Evolutionary conservation across 2,113 vertebrate genomes (phyloP), one percentile per base, ranked within the genome.

Genomic region (Myocastor coypus): DNA sequence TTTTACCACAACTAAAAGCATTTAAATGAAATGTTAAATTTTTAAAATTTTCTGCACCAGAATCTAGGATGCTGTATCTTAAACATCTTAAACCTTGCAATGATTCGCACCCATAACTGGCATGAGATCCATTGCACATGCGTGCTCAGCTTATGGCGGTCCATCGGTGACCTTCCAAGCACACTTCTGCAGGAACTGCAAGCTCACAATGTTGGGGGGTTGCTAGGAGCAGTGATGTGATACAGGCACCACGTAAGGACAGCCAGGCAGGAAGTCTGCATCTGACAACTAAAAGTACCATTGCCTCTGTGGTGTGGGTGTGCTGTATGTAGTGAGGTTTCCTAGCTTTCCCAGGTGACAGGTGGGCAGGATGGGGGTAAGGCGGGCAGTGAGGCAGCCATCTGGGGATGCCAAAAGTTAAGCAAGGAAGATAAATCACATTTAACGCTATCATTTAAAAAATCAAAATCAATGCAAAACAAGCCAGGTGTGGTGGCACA

Each of bases 241-340:
- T 20, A 6, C 26, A 20, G 16, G 19, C 1, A 1, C 37, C 7
- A 24, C 4, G 1, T 34, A 40, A 55, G 34, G 57, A 20, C 19
- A 22, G 59, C 12, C 1, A 16, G 37, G 50, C 12, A 34, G 37
- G 46, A 37, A 42, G 16, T 50, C 82, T 28, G 57, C 4, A 14
- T 52, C 52, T 52, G 30, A 37, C 14, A 9, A 50, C 24, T n/a
- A 66, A n/a, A 46, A 59, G 16, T 42, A 13, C 22, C 13, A 46
- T n/a, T 34, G 52, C 22, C 5, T 3, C 55, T 50, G 34, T 34
- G 11, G 61, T 34, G 17, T 0, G 80, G 26, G 11, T n/a, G 3
- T 37, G 64, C 57, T 1, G 17, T 50, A 0, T 1, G 17, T 50
- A 0, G 1, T 1, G 9, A 52, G 61, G 22, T 20, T 28, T 19